Conservation (phyloP, 2,888 invertebrate species). For the Pandemis heparana region DNA sequence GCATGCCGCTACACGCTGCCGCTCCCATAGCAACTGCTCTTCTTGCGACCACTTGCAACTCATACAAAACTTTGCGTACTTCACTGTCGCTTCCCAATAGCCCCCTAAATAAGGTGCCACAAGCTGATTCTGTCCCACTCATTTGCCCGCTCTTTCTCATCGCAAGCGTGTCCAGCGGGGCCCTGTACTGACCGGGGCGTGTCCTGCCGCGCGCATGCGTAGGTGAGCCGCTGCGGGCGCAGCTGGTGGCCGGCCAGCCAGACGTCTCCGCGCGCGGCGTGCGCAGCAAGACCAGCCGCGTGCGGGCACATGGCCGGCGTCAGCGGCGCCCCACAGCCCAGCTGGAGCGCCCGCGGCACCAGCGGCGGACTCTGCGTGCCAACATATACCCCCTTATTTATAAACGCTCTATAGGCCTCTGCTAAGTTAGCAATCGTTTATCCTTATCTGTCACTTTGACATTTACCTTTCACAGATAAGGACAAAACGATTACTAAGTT, state of each 20-base stretch:
- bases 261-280: constrained; percentile 95
- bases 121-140: too few relatives aligned
- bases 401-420: too few relatives aligned
- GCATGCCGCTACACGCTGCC: constrained; percentile 96
- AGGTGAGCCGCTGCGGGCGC: constrained; percentile 73
- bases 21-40: constrained; percentile 95
- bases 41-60: constrained; percentile 91
- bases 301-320: constrained; percentile 89
- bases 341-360: constrained; percentile 73
- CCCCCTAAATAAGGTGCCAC: too few relatives aligned
- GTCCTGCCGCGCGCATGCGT: constrained; percentile 73
- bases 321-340: constrained; percentile 78
- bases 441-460: too few relatives aligned
- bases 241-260: constrained; percentile 90
- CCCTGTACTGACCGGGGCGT: constrained; percentile 65
- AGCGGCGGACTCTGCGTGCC: constrained; percentile 68
- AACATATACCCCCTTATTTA: too few relatives aligned
- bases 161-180: too few relatives aligned
- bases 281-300: constrained; percentile 92
- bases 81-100: too few relatives aligned
- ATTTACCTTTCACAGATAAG: too few relatives aligned
- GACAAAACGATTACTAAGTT: too few relatives aligned
- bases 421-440: too few relatives aligned
- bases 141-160: too few relatives aligned
- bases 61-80: too few relatives aligned